Base-by-base conservation (phyloP, 1,140 invertebrate genomes). In the Drosophila nebulosa region DNA sequence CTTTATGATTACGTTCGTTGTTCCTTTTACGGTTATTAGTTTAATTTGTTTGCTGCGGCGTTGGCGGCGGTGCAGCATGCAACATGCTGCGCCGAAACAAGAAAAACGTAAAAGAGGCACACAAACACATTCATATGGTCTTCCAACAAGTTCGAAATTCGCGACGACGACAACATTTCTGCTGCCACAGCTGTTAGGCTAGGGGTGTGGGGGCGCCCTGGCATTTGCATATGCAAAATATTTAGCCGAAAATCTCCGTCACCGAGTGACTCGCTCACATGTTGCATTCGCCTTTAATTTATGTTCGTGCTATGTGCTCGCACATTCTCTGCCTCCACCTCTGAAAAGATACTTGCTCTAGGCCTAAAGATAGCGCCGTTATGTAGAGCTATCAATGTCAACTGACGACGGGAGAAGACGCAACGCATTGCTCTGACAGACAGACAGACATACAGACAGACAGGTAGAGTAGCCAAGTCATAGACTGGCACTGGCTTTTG, bases 141-240 rank as follows among this genome's bases (percentile, higher is more conserved):
- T 86, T 86, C 81, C 88, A 88, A 86, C 81, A 88, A 88, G 81
- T 86, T 86, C 78, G 81, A 86, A 46, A 86, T 88, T 86, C 74
- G 81, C 83, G 81, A 64, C 81, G 77, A 63, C 85, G 75, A 78
- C 81, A 86, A 81, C 76, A 84, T 76, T 79, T 63, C 56, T 56
- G 50, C 70, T 26, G 24, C 24, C 24, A 4, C 24, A 9, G 27
- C 7, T 30, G 27, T 9, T 30, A 30, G 7, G 27, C 10, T 30
- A 53, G 46, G 58, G 26, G 53, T 64, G 27, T 59, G 35, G 50
- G 62, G 26, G 32, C 16, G 50, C 16, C 60, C 53, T 59, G 69
- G 24, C 64, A 88, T 88, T 88, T 88, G 78, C 83, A 88, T 89
- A 85, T 89, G 79, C 84, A 89, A 85, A 85, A 75, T 77, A 70